Base-by-base conservation (phyloP, 2,888 invertebrate genomes). In the Cepaea hortensis region DNA sequence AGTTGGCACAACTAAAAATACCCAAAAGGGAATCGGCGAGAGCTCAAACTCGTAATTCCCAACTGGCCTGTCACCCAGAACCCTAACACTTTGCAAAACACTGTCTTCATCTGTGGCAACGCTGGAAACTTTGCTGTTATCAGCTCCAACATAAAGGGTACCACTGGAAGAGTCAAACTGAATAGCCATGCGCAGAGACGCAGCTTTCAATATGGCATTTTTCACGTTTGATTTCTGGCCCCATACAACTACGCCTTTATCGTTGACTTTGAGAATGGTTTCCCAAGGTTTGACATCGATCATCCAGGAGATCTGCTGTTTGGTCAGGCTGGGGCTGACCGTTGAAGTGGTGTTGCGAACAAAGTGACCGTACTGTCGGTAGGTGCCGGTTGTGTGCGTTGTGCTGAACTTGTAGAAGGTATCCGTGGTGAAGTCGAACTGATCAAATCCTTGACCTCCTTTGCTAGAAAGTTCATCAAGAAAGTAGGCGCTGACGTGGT, bases 401-500 rank as follows among this genome's bases (percentile, higher is more conserved):
- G 87, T 84, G 70, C 75, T 65, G 79, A 87, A 88, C 72, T 83
- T 84, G 84, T 82, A 87, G 81, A 87, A 72, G 3, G 88, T 88
- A 81, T 88, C 87, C 61, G 87, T 85, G 76, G 85, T 88, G 85
- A 88, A 88, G 84, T 88, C 88, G 79, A 88, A 88, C 83, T 88
- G 84, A 81, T 87, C 87, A 83, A 85, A 88, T 20, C 85, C 83
- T 61, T 70, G 68, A 68, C 88, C 88, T 6, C 88, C 88, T 65
- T 88, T 88, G 55, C 73, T 87, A 84, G 87, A 87, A 23, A 88
- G 82, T 85, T 87, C 87, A 81, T 88, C 88, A 46, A 87, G 79
- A 50, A 88, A 86, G 77, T 88, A 87, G 23, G 87, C 89, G 23
- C 88, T 87, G n/a, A 89, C 85, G 82, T 89, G 89, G 23, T 85